phyloP scores from a whole-genome alignment of 2,888 invertebrate genomes.

The Scaptomyza caliginosa region DNA sequence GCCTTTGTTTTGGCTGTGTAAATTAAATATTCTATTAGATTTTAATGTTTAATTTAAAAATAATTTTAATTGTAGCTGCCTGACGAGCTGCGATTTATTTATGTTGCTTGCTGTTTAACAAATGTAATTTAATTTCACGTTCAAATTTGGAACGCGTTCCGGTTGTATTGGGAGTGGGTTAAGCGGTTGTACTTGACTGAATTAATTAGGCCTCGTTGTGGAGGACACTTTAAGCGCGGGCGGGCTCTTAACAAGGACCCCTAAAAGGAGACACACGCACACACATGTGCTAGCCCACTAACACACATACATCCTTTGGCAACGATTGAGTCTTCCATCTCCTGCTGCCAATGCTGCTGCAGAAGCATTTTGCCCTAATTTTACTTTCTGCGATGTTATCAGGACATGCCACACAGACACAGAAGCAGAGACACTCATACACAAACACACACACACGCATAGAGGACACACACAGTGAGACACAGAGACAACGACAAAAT shows the following conservation, averaged over 20 bases:
- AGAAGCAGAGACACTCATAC: slow-evolving; percentile 31
- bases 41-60: slow-evolving; percentile 34
- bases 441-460: slow-evolving; percentile 16
- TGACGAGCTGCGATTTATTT: slow-evolving; percentile 45
- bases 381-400: slow-evolving; percentile 79
- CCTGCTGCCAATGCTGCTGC: slow-evolving; percentile 24
- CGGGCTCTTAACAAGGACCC: slow-evolving; percentile 8
- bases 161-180: slow-evolving; percentile 20
- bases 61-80: slow-evolving; percentile 27
- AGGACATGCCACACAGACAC: slow-evolving; percentile 65
- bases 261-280: slow-evolving; percentile 34
- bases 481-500: slow-evolving; percentile 21
- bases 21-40: slow-evolving; percentile 31
- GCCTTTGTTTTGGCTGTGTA: slow-evolving; percentile 16
- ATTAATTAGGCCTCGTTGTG: slow-evolving; percentile 73
- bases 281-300: slow-evolving; percentile 14
- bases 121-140: slow-evolving; percentile 44
- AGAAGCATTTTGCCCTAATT: slow-evolving; percentile 76
- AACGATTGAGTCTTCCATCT: slow-evolving; percentile 23
- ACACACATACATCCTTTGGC: slow-evolving; percentile 12
- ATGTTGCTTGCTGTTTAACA: slow-evolving; percentile 44
- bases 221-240: slow-evolving; percentile 60
- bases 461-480: slow-evolving; percentile 31
- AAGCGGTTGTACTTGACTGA: slow-evolving; percentile 46
- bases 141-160: slow-evolving; percentile 30